Percentiles rank a stretch among this genome's conserved stretches.
phyloP scores from a whole-genome alignment of 2,797 vertebrate genomes.

The Hapalemur alaotrensis region DNA sequence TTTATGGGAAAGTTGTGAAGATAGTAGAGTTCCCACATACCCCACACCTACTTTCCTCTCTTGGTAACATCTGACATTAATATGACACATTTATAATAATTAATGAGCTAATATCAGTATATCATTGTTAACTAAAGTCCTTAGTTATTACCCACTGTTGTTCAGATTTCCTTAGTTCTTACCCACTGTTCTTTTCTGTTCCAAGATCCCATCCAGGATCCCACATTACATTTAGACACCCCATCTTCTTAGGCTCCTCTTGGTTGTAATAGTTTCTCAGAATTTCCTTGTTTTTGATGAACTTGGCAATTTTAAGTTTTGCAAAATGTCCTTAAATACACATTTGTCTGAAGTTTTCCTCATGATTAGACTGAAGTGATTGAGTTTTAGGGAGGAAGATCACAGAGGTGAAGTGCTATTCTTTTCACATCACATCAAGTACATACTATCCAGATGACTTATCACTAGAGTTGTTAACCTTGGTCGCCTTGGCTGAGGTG shows the following conservation, averaged over 20 bases:
- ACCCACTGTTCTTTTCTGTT: not conserved
- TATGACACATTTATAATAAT: constrained; percentile 2
- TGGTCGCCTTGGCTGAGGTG: not conserved
- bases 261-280: not conserved
- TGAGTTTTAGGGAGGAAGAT: not conserved
- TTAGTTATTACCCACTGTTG: not conserved
- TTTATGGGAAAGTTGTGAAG: constrained; percentile 36
- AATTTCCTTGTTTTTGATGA: constrained; percentile 12
- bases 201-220: not conserved
- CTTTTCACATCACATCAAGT: not conserved
- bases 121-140: not conserved
- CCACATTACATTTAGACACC: not conserved
- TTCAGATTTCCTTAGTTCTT: too few species aligned
- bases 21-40: not conserved
- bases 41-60: not conserved
- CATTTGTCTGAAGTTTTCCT: constrained; percentile 23
- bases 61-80: constrained; percentile 21
- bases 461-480: not conserved
- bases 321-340: not conserved
- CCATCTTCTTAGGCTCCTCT: not conserved
- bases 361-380: not conserved
- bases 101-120: not conserved
- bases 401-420: not conserved
- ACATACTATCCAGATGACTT: not conserved
- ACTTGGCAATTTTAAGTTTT: constrained; percentile 28